Evolutionary conservation across 2,888 invertebrate species (phyloP).

Genomic region (Flexamia atlantica): DNA sequence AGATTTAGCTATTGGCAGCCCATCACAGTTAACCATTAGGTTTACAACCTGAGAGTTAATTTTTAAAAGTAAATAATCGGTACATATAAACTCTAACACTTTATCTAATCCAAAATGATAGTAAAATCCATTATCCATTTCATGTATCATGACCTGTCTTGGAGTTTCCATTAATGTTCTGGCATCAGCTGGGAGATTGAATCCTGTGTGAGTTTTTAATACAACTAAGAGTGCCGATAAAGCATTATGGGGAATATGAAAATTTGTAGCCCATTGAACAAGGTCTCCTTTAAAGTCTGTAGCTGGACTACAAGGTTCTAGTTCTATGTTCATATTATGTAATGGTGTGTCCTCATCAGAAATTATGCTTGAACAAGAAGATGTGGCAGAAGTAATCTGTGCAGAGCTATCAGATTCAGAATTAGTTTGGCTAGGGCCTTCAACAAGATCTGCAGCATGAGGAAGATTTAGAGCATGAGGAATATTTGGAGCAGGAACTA

Average conservation of each 20-base stretch:
- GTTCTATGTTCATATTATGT: background rate
- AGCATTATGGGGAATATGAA: constrained; percentile 18
- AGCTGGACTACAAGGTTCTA: background rate
- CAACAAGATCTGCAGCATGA: too few relatives aligned
- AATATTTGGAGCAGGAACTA: too few relatives aligned
- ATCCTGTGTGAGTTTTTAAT: constrained; percentile 23
- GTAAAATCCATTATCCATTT: constrained; percentile 44
- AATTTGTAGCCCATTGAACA: constrained; percentile 33
- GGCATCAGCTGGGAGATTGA: constrained; percentile 46
- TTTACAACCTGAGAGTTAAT: constrained; percentile 17
- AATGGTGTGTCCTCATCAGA: constrained; percentile 14
- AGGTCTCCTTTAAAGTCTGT: constrained; percentile 22
- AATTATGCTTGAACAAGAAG: background rate
- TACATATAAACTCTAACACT: constrained; percentile 25
- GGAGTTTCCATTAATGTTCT: constrained; percentile 54
- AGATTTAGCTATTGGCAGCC: constrained; percentile 42
- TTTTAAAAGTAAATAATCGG: background rate
- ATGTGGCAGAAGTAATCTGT: background rate
- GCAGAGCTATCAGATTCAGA: background rate
- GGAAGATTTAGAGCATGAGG: too few relatives aligned
- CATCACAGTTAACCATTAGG: constrained; percentile 43
- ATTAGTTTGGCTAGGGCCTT: background rate
- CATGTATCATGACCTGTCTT: constrained; percentile 22
- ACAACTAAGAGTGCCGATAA: constrained; percentile 22
- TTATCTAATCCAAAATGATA: constrained; percentile 51